Percentiles rank a stretch among this genome's conserved stretches.
Evolutionary conservation across 1,140 invertebrate genomes (phyloP).

Genomic region (Aleiodes sp.): DNA sequence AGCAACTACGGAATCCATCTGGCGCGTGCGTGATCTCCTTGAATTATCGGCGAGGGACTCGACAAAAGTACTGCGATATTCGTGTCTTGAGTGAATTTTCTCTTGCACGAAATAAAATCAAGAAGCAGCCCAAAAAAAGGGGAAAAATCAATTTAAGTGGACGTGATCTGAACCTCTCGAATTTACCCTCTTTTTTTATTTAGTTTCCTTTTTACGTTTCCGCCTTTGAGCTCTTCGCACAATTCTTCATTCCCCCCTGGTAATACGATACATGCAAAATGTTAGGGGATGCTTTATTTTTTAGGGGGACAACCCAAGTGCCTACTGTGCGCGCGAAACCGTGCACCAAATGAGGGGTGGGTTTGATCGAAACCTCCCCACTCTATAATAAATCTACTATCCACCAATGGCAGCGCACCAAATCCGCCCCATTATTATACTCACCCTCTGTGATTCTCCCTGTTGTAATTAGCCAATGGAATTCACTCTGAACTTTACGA

Average conservation of each 20-base stretch:
- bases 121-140: background rate
- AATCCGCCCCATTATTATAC: constrained; percentile 59
- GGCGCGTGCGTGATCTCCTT: constrained; percentile 63
- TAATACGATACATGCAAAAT: constrained; percentile 31
- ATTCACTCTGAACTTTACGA: background rate
- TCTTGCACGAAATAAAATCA: background rate
- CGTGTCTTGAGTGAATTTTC: background rate
- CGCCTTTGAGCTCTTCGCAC: background rate
- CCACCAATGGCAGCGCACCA: constrained; percentile 49
- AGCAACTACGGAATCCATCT: constrained; percentile 56
- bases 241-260: background rate
- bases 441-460: background rate
- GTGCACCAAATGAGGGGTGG: constrained; percentile 11
- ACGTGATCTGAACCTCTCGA: background rate
- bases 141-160: background rate
- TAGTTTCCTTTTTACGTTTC: constrained; percentile 9
- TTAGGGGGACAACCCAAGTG: background rate
- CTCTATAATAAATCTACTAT: background rate
- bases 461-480: constrained; percentile 32
- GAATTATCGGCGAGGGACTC: constrained; percentile 52
- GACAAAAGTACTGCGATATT: constrained; percentile 5
- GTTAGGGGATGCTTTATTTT: constrained; percentile 27
- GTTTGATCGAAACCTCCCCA: constrained; percentile 33
- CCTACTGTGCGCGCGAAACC: constrained; percentile 23
- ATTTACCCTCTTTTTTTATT: background rate